Evolutionary conservation across 1,140 invertebrate species (phyloP), one percentile per base, ranked within the genome.

Genomic region (Bombus difficillimus): DNA sequence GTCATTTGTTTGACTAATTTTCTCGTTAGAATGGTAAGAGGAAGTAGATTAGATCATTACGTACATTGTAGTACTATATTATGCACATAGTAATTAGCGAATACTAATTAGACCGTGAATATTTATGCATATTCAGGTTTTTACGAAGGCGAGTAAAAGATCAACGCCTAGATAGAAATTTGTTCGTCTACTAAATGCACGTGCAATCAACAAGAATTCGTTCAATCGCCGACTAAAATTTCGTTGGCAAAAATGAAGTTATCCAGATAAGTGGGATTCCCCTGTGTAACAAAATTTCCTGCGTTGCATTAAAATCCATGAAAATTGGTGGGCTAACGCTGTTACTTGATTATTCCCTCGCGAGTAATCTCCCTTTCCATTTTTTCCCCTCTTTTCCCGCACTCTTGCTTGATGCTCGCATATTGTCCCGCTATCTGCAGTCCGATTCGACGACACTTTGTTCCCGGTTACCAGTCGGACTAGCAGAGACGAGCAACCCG

Each of bases 401-500:
- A 8, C n/a, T 13, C 12, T 32, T 22, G 41, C 53, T 15, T 12
- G 10, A 57, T 34, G 18, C 12, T 34, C 43, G 12, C n/a, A 25
- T 18, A 25, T n/a, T 37, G 6, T 28, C 25, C 9, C 37, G 3
- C 68, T 28, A 34, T 69, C 10, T 25, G 1, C 1, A 6, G 34
- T 28, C 22, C 68, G 34, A 69, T 32, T 72, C 39, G 39, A 41
- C 69, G 69, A 72, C 69, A 72, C 37, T 72, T 41, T 72, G 53
- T 77, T n/a, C 75, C 34, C 64, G 6, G 64, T 32, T 57, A 12
- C 39, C 12, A 9, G 47, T 72, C 28, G 39, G n/a, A 12, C 74
- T 57, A 59, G 10, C 6, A 2, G 13, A 79, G 71, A 81, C 34
- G 64, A 82, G 53, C 43, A 59, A 32, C 59, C 32, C 85, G 88